A percentile compares a stretch with the other conserved stretches of the same genome.
These are phyloP conservation scores for Cistogaster globosa DNA, from an alignment of 2,888 invertebrate genomes.

Conservation along the genomic window DNA sequence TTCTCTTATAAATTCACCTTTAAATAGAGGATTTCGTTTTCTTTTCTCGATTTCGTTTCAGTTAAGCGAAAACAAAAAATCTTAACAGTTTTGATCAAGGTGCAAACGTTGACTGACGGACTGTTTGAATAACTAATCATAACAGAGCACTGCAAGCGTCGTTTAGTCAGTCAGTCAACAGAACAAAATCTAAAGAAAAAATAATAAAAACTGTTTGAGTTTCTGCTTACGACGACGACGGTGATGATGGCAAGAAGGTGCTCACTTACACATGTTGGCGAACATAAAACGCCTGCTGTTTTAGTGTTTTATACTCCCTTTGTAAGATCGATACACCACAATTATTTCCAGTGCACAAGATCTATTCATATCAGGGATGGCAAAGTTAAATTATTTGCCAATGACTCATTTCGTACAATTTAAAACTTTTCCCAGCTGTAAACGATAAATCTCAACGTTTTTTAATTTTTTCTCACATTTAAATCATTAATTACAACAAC, in stretches of 20 bases:
- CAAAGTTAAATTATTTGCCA: no score
- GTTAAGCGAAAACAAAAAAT: not conserved
- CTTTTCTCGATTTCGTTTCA: not conserved
- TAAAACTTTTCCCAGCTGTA: no score
- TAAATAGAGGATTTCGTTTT: not conserved
- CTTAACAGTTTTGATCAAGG: conserved; percentile 78
- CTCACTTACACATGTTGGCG: conserved; percentile 63
- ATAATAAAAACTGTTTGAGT: conserved; percentile 41
- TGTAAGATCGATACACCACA: conserved; percentile 1
- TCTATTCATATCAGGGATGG: conserved; percentile 7
- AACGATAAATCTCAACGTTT: no score
- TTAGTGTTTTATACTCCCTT: conserved; percentile 41
- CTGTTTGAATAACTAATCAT: conserved; percentile 63
- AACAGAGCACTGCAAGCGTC: conserved; percentile 49
- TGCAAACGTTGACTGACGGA: conserved; percentile 77
- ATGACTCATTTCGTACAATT: no score
- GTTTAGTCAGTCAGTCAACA: conserved; percentile 11
- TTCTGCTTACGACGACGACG: conserved; percentile 26
- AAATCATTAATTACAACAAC: no score
- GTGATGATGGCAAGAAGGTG: conserved; percentile 52
- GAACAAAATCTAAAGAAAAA: conserved; percentile 39
- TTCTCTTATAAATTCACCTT: conserved; percentile 40
- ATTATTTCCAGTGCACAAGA: conserved; percentile 46
- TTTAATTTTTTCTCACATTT: no score
- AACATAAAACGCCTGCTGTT: conserved; percentile 61